Conservation (phyloP, 2,888 invertebrate species). For the Zygothrica quintamaculata region DNA sequence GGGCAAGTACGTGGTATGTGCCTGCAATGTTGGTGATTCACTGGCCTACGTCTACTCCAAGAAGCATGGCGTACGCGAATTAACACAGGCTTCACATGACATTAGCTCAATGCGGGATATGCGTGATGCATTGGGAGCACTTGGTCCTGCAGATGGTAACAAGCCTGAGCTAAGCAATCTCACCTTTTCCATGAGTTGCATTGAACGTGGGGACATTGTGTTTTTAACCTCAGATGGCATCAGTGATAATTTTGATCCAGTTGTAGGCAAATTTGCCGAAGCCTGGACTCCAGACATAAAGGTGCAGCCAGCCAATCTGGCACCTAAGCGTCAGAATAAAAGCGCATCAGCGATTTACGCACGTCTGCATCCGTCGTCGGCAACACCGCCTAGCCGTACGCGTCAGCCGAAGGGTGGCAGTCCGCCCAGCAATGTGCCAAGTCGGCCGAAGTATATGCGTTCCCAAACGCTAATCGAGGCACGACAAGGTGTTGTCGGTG, state of each 20-base stretch:
- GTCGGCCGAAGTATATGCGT: conserved; percentile 84
- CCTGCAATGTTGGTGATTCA: conserved; percentile 95
- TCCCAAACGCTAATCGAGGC: conserved; percentile 85
- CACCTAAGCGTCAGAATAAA: conserved; percentile 83
- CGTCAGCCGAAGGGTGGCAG: conserved; percentile 61
- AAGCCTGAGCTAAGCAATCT: conserved; percentile 95
- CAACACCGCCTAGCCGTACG: conserved; percentile 57
- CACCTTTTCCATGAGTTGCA: conserved; percentile 92
- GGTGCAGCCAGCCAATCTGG: conserved; percentile 65
- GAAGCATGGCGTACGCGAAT: conserved; percentile 91
- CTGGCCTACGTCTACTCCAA: conserved; percentile 93
- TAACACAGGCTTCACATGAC: conserved; percentile 93
- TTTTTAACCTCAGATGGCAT: conserved; percentile 95
- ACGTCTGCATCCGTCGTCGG: conserved; percentile 74
- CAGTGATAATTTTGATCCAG: conserved; percentile 96
- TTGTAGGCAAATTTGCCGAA: conserved; percentile 93
- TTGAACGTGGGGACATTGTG: conserved; percentile 92
- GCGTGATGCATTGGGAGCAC: conserved; percentile 94
- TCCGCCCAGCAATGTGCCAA: conserved; percentile 73
- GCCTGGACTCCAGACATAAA: conserved; percentile 84
- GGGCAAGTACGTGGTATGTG: conserved; percentile 89
- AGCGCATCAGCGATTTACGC: conserved; percentile 83
- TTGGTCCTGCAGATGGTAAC: conserved; percentile 93
- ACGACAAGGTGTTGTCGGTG: conserved; percentile 68
- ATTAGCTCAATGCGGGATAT: conserved; percentile 92